These are phyloP conservation scores for Chrysina gloriosa DNA, from an alignment of 2,888 invertebrate species.

Conservation along the genomic window DNA sequence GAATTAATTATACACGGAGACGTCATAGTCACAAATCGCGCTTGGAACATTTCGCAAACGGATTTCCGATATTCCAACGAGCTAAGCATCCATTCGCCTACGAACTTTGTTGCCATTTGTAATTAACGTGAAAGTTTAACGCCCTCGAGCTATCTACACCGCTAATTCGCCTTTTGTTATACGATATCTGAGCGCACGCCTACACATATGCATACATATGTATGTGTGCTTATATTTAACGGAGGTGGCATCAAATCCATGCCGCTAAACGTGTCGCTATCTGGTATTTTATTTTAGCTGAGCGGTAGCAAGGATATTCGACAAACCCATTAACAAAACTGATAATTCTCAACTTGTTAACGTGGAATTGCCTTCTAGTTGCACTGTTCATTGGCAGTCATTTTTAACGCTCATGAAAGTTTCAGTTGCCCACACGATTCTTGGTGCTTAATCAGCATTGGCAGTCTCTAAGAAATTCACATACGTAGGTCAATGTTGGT, in stretches of 20 bases:
- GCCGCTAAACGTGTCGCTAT: not conserved
- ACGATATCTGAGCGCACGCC: not conserved
- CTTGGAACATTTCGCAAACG: not conserved
- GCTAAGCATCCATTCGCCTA: not conserved
- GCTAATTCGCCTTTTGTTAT: conserved; percentile 21
- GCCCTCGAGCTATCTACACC: not conserved
- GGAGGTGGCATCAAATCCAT: not conserved
- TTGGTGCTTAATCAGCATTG: too few relatives aligned
- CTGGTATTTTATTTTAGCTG: not conserved
- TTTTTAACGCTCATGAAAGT: too few relatives aligned
- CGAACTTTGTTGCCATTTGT: conserved; percentile 16
- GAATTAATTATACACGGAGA: not conserved
- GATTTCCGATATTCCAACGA: not conserved
- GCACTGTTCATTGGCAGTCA: too few relatives aligned
- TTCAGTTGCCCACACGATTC: too few relatives aligned
- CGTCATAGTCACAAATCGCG: too few relatives aligned
- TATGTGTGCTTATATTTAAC: not conserved
- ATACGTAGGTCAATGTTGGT: too few relatives aligned
- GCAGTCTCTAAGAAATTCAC: too few relatives aligned
- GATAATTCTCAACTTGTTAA: too few relatives aligned
- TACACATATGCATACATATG: not conserved
- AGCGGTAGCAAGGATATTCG: not conserved
- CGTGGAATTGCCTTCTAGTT: too few relatives aligned
- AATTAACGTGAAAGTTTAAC: conserved; percentile 18
- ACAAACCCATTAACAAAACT: not conserved